phyloP scores from a whole-genome alignment of 2,113 vertebrate genomes.

The Gallinago jamesoni region DNA sequence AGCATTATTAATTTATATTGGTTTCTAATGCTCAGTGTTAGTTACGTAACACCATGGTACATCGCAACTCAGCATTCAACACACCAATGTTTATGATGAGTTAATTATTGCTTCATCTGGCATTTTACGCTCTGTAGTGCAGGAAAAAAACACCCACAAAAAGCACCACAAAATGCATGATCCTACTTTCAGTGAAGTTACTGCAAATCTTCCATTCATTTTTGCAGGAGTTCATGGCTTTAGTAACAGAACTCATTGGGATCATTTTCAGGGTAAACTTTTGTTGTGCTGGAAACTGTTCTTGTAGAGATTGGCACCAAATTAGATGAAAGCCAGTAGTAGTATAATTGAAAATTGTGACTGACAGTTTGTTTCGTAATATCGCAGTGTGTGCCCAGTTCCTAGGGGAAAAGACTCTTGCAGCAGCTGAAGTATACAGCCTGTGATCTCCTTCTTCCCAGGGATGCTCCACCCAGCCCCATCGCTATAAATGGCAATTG shows the following conservation, averaged over 20 bases:
- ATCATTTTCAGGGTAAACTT: not conserved
- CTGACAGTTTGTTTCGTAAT: not conserved
- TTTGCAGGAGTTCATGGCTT: not conserved
- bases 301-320: not conserved
- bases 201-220: not conserved
- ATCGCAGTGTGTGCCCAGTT: not conserved
- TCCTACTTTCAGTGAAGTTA: not conserved
- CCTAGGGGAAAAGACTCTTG: not conserved
- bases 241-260: not conserved
- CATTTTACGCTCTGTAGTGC: not conserved
- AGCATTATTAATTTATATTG: not conserved
- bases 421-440: constrained; percentile 34
- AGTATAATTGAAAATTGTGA: not conserved
- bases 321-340: not conserved
- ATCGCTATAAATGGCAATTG: not conserved
- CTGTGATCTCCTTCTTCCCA: constrained; percentile 44
- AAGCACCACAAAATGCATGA: not conserved
- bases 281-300: not conserved
- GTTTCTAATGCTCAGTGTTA: not conserved
- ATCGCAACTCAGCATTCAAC: not conserved
- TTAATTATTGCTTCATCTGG: not conserved
- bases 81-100: not conserved
- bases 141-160: too few relatives aligned
- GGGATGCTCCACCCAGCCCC: constrained; percentile 22
- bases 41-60: not conserved